Conservation (phyloP, 2,113 vertebrate species). For the Steatornis caripensis region DNA sequence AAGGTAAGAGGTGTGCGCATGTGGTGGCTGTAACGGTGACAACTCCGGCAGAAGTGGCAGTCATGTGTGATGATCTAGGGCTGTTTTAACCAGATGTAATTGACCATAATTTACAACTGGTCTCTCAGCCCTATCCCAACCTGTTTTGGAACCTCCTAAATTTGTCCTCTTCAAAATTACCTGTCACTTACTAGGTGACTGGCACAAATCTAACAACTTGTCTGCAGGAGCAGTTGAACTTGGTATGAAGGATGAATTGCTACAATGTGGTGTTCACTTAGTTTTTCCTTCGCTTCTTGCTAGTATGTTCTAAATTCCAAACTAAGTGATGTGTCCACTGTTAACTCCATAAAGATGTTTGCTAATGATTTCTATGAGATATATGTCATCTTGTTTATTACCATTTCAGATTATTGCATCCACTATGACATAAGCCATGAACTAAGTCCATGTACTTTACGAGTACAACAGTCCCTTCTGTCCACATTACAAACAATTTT, state of each 20-base stretch:
- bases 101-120: not conserved
- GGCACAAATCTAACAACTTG: not conserved
- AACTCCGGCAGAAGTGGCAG: not conserved
- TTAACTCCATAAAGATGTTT: not conserved
- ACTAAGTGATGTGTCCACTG: not conserved
- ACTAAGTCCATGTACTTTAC: not conserved
- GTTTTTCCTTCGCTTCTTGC: not conserved
- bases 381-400: not conserved
- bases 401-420: not conserved
- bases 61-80: not conserved
- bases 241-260: not conserved
- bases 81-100: not conserved
- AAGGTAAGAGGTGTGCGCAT: not conserved
- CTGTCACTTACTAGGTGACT: not conserved
- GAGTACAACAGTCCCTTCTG: not conserved
- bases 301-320: not conserved
- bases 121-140: not conserved
- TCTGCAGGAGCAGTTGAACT: not conserved
- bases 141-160: not conserved
- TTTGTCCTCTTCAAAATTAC: not conserved
- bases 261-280: not conserved
- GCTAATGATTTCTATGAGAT: not conserved
- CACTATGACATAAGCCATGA: not conserved
- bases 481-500: not conserved
- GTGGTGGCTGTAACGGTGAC: accelerated